Conservation (phyloP, 2,888 invertebrate species). For the Oscheius sp. region DNA sequence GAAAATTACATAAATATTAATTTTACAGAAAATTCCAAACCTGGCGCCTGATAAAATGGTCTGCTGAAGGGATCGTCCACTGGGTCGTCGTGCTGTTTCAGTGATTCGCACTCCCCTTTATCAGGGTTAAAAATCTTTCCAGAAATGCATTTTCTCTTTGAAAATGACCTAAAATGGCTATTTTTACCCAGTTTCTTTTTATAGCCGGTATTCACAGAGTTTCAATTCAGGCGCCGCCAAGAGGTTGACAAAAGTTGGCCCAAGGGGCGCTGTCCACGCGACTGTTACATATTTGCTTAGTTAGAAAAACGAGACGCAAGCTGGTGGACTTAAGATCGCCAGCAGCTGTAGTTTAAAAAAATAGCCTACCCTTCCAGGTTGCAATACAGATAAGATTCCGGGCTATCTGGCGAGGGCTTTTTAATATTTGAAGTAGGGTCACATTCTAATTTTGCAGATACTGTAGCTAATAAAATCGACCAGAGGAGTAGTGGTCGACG, state of each 20-base stretch:
- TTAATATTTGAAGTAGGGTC: constrained; percentile 59
- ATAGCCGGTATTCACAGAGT: too few species aligned
- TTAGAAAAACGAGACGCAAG: constrained; percentile 5
- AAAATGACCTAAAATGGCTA: constrained; percentile 53
- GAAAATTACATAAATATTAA: too few species aligned
- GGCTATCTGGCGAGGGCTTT: constrained; percentile 64
- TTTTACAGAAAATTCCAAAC: constrained; percentile 34
- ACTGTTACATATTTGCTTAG: neutral
- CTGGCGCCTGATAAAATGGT: constrained; percentile 72
- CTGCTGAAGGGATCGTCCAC: constrained; percentile 62
- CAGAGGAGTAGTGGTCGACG: constrained; percentile 10
- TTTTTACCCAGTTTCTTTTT: neutral
- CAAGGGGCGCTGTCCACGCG: neutral
- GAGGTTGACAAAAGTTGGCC: neutral
- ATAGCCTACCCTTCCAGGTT: constrained; percentile 67
- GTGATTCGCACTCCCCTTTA: constrained; percentile 60
- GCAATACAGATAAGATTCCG: constrained; percentile 68
- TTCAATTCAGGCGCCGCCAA: neutral
- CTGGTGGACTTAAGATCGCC: neutral
- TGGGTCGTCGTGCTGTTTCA: constrained; percentile 49
- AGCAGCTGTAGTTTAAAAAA: neutral
- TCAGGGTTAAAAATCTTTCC: constrained; percentile 67
- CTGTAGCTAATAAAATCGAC: neutral
- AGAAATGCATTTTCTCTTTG: constrained; percentile 66
- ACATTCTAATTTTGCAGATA: constrained; percentile 46